Evolutionary conservation across 2,113 vertebrate genomes (phyloP).

Genomic region (Apteryx mantelli): DNA sequence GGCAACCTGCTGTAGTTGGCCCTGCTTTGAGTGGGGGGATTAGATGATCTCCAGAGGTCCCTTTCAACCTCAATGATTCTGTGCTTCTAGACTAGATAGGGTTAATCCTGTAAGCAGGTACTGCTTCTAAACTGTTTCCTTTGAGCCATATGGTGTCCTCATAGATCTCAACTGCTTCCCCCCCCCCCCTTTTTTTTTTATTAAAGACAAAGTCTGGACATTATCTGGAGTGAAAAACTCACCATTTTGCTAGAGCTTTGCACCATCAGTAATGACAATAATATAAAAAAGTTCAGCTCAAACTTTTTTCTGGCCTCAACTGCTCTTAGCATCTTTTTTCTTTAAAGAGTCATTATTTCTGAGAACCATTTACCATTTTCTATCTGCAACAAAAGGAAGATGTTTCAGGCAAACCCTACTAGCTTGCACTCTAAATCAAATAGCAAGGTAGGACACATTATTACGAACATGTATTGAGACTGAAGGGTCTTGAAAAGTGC

Average conservation of each 20-base stretch:
- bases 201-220: too few species aligned
- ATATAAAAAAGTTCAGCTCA: slow-evolving; percentile 3
- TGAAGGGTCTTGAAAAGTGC: slow-evolving; percentile 2
- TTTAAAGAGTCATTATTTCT: slow-evolving; percentile 4
- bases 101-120: not conserved
- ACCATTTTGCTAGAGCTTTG: not conserved
- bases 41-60: not conserved
- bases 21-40: not conserved
- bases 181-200: too few species aligned
- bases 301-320: not conserved
- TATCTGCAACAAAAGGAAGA: not conserved
- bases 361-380: not conserved
- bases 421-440: slow-evolving; percentile 19
- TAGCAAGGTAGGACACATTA: not conserved
- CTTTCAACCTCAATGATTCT: too few species aligned
- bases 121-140: not conserved
- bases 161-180: not conserved
- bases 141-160: not conserved
- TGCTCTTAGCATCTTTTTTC: not conserved
- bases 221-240: not conserved
- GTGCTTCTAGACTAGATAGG: too few species aligned
- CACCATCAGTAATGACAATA: not conserved
- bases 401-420: not conserved
- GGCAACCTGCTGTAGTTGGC: not conserved
- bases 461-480: not conserved